Percentiles rank a stretch among this genome's conserved stretches.
phyloP scores from a whole-genome alignment of 2,113 vertebrate genomes.

The Aramus guarauna region DNA sequence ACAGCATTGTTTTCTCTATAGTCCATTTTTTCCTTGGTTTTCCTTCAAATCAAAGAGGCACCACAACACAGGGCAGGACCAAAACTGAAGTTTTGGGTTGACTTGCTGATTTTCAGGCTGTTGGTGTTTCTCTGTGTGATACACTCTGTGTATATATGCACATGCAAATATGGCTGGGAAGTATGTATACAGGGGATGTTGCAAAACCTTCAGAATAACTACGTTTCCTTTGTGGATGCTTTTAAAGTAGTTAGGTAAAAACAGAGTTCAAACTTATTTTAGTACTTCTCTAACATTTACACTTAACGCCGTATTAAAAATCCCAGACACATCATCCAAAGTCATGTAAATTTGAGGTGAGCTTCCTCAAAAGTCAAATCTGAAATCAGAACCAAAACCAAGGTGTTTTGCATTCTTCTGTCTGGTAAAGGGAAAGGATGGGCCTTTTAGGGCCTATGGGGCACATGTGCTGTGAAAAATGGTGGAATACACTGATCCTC shows the following conservation, averaged over 20 bases:
- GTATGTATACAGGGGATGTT: neutral
- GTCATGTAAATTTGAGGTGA: neutral
- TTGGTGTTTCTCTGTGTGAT: neutral
- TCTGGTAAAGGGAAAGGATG: neutral
- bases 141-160: neutral
- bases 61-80: neutral
- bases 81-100: neutral
- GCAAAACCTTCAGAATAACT: neutral
- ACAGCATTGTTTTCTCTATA: neutral
- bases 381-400: neutral
- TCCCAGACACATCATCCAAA: neutral
- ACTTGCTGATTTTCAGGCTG: neutral
- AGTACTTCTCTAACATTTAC: neutral
- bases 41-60: neutral
- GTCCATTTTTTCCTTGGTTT: neutral
- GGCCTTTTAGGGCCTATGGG: neutral
- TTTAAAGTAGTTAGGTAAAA: neutral
- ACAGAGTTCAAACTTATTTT: neutral
- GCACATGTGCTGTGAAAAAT: neutral
- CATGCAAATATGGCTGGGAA: neutral
- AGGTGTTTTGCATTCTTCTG: neutral
- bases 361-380: neutral
- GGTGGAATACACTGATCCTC: neutral
- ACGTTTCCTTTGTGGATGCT: neutral
- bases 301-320: neutral